Base-by-base conservation (phyloP, 1,140 invertebrate species). In the Anoplophora glabripennis region DNA sequence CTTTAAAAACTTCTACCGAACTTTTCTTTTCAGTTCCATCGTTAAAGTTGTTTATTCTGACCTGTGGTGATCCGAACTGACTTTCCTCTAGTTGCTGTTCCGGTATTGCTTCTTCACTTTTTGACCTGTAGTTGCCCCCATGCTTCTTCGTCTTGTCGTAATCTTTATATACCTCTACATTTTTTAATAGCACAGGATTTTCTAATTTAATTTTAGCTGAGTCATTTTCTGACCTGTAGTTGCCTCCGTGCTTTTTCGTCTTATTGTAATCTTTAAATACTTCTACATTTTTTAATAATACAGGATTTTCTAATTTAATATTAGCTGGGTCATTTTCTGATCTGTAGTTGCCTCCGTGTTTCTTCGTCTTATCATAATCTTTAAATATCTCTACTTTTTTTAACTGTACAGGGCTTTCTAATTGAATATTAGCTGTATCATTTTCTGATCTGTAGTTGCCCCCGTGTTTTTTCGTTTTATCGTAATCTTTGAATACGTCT, bases 131-230 rank as follows among this genome's bases (percentile, higher is more conserved):
- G 51, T 67, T 64, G 12, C 63, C 66, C 3, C 61, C 64, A 35
- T 58, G 51, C 37, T 53, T 55, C 15, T 61, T 57, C 15, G 38
- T 52, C 18, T 34, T 38, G 17, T 58, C 56, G 51, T 53, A 61
- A 14, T 63, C 33, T 36, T 66, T 59, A n/a, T 59, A 55, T 4
- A 60, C 38, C 56, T 68, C 63, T 4, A 68, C 57, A n/a, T 66
- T 52, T n/a, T 34, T 44, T 51, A 36, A 9, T 45, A 41, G 10
- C 46, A 28, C 47, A 34, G 7, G 17, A 17, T 45, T 12, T 21
- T 28, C 21, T 28, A 28, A 28, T 28, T 28, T 28, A 28, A 28
- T 2, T 3, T 28, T 28, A 3, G 21, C 5, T 5, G 21, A 3
- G 5, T 28, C 21, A 28, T 28, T 28, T 28, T 28, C 21, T 28